A percentile compares a stretch with the other conserved stretches of the same genome.
These are phyloP conservation scores for Blastobasis adustella DNA, from an alignment of 2,888 invertebrate species.

Conservation along the genomic window DNA sequence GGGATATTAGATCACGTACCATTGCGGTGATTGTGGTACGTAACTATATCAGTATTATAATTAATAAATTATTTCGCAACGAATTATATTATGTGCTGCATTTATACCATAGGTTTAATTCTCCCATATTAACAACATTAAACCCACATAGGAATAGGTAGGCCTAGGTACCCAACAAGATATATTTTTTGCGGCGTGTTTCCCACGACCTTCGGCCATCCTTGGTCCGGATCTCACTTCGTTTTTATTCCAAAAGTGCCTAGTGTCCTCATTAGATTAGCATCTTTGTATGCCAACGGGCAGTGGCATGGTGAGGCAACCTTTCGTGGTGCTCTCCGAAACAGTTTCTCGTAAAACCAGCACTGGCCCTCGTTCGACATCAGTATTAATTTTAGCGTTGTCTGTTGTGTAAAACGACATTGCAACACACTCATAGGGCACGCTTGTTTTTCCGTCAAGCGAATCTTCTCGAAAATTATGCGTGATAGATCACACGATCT, in stretches of 20 bases:
- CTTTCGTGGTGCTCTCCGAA: constrained; percentile 6
- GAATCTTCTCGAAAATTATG: too few relatives aligned
- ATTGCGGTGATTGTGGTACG: constrained; percentile 10
- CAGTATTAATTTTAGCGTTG: background rate
- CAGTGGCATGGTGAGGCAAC: constrained; percentile 8
- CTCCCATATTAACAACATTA: too few relatives aligned
- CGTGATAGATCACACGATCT: too few relatives aligned
- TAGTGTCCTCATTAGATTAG: background rate
- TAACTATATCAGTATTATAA: constrained; percentile 22
- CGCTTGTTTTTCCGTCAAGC: too few relatives aligned
- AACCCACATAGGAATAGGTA: too few relatives aligned
- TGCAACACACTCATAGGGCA: too few relatives aligned
- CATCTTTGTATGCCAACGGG: background rate
- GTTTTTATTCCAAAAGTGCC: background rate
- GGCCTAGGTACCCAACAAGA: too few relatives aligned
- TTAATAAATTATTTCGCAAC: constrained; percentile 28
- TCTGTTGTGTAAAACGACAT: background rate
- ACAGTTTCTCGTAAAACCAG: constrained; percentile 3
- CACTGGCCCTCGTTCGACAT: background rate
- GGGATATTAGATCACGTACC: constrained; percentile 17
- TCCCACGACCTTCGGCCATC: too few relatives aligned
- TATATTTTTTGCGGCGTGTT: too few relatives aligned
- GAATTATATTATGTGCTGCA: constrained; percentile 19
- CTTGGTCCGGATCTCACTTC: too few relatives aligned
- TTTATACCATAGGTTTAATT: too few relatives aligned